Percentiles rank a stretch among this genome's conserved stretches.
These are phyloP conservation scores for Drosophila repletoides DNA, from an alignment of 1,140 invertebrate genomes.

Conservation along the genomic window DNA sequence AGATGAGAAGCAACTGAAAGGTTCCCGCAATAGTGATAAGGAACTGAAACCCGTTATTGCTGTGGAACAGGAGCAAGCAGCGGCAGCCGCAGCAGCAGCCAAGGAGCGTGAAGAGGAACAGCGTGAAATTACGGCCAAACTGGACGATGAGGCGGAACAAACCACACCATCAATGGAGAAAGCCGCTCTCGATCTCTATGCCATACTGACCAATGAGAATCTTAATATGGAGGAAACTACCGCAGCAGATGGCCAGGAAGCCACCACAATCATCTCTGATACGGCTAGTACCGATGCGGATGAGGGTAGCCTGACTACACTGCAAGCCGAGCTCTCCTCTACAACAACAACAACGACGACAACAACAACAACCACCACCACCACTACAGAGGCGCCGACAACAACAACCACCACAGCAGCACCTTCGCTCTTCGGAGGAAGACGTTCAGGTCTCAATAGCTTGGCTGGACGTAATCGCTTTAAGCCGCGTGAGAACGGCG, in stretches of 20 bases:
- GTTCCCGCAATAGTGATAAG: constrained; percentile 67
- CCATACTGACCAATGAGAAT: constrained; percentile 89
- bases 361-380: constrained; percentile 84
- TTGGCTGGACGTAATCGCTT: constrained; percentile 68
- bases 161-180: constrained; percentile 90
- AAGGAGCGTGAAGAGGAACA: constrained; percentile 49
- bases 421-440: constrained; percentile 82
- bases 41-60: constrained; percentile 72
- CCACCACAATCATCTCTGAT: constrained; percentile 73
- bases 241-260: constrained; percentile 33
- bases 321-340: constrained; percentile 69
- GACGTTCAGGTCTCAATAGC: constrained; percentile 49
- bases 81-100: constrained; percentile 48
- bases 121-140: constrained; percentile 48
- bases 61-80: constrained; percentile 62
- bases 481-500: constrained; percentile 79
- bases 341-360: constrained; percentile 84
- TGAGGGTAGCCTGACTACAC: constrained; percentile 81
- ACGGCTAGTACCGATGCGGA: constrained; percentile 82
- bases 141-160: constrained; percentile 83
- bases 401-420: constrained; percentile 84
- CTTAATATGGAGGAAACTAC: constrained; percentile 85
- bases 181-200: constrained; percentile 90
- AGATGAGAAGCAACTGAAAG: constrained; percentile 84
- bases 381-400: constrained; percentile 83